Conservation (phyloP, 2,797 vertebrate genomes). For the Lophius americanus region DNA sequence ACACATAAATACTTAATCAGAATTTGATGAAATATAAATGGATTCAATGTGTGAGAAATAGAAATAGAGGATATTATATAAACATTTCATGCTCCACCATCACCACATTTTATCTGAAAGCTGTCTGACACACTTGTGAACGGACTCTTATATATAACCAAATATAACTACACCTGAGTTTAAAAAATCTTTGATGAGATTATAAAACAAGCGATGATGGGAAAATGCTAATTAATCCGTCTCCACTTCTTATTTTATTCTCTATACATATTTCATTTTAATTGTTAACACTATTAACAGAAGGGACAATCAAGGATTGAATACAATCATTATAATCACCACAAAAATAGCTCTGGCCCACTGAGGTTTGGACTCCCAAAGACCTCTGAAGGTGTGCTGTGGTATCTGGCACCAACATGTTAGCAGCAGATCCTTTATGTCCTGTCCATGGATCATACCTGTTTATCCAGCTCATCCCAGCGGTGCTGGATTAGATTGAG, state of each 20-base stretch:
- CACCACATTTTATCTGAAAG: neutral
- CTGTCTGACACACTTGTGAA: conserved; percentile 42
- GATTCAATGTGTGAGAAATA: conserved; percentile 8
- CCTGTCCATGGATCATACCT: too few species aligned
- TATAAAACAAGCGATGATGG: conserved; percentile 37
- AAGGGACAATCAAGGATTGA: neutral
- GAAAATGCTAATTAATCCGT: conserved; percentile 24
- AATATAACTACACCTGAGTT: conserved; percentile 57
- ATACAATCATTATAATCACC: neutral
- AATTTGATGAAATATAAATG: neutral
- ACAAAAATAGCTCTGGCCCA: too few species aligned
- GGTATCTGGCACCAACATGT: too few species aligned
- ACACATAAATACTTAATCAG: neutral
- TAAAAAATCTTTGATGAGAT: conserved; percentile 35
- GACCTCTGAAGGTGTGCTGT: too few species aligned
- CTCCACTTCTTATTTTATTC: conserved; percentile 8
- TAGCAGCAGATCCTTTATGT: too few species aligned
- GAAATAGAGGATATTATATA: neutral
- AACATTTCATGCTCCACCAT: conserved; percentile 6
- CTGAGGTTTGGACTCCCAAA: too few species aligned
- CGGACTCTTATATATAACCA: conserved; percentile 45
- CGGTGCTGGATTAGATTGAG: too few species aligned
- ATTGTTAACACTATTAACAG: neutral
- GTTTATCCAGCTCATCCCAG: too few species aligned
- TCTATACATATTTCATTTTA: neutral